A percentile compares a stretch with the other conserved stretches of the same genome.
phyloP scores from a whole-genome alignment of 2,888 invertebrate genomes.

The Fissipunctia ypsillon region DNA sequence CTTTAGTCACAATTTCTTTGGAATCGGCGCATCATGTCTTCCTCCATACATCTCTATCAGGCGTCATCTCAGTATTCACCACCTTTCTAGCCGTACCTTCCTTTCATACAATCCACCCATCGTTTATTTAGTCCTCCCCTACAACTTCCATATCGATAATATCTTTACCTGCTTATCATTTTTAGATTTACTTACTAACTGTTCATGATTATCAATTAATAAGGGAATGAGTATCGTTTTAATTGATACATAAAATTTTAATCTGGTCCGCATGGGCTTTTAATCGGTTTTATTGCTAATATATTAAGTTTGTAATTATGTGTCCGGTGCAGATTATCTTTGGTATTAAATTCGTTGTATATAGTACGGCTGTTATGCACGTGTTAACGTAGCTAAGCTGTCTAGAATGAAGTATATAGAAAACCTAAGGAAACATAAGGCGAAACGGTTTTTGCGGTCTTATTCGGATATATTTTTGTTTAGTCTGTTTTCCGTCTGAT shows the following conservation, averaged over 20 bases:
- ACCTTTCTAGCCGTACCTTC: neutral
- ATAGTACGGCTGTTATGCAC: conserved; percentile 34
- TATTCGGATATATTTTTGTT: neutral
- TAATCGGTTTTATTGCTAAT: conserved; percentile 54
- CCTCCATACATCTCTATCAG: neutral
- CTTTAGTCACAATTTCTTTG: neutral
- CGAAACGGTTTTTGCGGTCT: conserved; percentile 10
- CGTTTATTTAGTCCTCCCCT: neutral
- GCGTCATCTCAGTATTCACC: no score
- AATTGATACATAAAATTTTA: conserved; percentile 62
- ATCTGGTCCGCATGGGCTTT: conserved; percentile 36
- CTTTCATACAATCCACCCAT: neutral
- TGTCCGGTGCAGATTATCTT: conserved; percentile 48
- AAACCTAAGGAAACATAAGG: conserved; percentile 3
- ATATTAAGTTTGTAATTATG: conserved; percentile 50
- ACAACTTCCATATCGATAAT: neutral
- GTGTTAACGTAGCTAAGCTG: conserved; percentile 21
- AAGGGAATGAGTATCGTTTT: conserved; percentile 20
- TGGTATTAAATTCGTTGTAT: conserved; percentile 50
- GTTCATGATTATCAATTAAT: conserved; percentile 29
- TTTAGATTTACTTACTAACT: conserved; percentile 1
- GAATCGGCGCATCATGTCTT: neutral
- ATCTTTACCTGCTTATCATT: neutral
- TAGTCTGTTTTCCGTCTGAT: no score
- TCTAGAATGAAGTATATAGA: conserved; percentile 2